Percentiles rank a stretch among this genome's conserved stretches.
These are phyloP conservation scores for Brachyptera risi DNA, from an alignment of 2,888 invertebrate species.

Conservation along the genomic window DNA sequence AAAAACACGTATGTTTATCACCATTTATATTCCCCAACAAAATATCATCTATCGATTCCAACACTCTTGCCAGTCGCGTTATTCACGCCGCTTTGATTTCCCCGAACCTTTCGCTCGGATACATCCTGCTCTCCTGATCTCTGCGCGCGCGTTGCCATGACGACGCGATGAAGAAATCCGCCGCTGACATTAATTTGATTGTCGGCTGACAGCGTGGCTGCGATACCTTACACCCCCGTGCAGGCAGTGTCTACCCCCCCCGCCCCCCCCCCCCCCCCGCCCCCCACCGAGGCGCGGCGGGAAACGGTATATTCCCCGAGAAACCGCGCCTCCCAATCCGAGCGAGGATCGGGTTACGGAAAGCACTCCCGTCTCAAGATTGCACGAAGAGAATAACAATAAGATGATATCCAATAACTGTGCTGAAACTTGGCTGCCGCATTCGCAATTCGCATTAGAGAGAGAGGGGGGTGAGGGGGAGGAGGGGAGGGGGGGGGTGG, in stretches of 20 bases:
- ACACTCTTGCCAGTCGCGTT: too few relatives aligned
- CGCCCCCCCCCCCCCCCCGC: neutral
- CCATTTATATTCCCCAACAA: too few relatives aligned
- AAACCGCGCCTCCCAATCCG: constrained; percentile 24
- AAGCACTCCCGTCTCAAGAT: constrained; percentile 28
- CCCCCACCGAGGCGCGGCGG: neutral
- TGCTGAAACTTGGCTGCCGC: too few relatives aligned
- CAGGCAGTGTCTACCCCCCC: neutral
- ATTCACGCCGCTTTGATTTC: too few relatives aligned
- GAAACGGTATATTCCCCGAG: constrained; percentile 25
- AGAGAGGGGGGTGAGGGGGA: too few relatives aligned
- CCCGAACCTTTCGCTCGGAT: too few relatives aligned
- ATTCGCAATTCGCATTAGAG: too few relatives aligned
- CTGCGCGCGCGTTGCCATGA: constrained; percentile 9
- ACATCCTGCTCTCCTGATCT: constrained; percentile 15
- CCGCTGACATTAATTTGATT: constrained; percentile 29
- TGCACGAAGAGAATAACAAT: constrained; percentile 25
- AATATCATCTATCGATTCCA: too few relatives aligned
- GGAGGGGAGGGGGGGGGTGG: too few relatives aligned
- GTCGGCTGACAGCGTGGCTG: constrained; percentile 16
- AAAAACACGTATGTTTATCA: too few relatives aligned
- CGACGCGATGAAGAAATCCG: constrained; percentile 24
- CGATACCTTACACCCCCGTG: constrained; percentile 12
- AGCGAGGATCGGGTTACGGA: constrained; percentile 15
- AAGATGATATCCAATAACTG: constrained; percentile 24